phyloP scores from a whole-genome alignment of 2,797 vertebrate species.

The Acanthurus tractus region DNA sequence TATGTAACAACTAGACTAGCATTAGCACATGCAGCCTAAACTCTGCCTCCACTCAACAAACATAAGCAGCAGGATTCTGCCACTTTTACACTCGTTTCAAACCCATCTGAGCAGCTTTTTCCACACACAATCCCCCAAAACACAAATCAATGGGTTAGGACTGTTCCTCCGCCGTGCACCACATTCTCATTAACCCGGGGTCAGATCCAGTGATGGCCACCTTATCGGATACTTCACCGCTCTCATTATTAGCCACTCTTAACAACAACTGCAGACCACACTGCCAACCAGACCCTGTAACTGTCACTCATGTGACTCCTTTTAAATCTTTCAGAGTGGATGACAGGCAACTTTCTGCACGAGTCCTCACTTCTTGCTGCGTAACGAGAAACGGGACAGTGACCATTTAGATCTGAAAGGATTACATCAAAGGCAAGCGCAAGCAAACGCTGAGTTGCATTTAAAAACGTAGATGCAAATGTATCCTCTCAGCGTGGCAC shows the following conservation, averaged over 20 bases:
- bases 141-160: constrained; percentile 10
- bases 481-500: not conserved
- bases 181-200: constrained; percentile 47
- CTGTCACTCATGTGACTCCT: not conserved
- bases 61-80: constrained; percentile 24
- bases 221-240: constrained; percentile 19
- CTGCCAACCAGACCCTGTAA: not conserved
- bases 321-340: not conserved
- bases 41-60: constrained; percentile 41
- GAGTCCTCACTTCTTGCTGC: constrained; percentile 5
- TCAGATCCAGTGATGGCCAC: constrained; percentile 19
- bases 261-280: constrained; percentile 8
- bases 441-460: constrained; percentile 46
- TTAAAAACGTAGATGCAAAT: constrained; percentile 12
- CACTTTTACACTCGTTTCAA: not conserved
- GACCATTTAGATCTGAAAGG: constrained; percentile 36
- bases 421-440: constrained; percentile 32
- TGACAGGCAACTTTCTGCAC: constrained; percentile 5
- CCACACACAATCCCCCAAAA: not conserved
- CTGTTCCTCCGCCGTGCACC: not conserved
- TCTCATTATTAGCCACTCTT: constrained; percentile 10
- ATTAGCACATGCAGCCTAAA: constrained; percentile 65
- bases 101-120: constrained; percentile 7
- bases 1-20: constrained; percentile 78
- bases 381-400: constrained; percentile 22